phyloP scores from a whole-genome alignment of 2,888 invertebrate genomes.

The Neoaliturus tenellus region DNA sequence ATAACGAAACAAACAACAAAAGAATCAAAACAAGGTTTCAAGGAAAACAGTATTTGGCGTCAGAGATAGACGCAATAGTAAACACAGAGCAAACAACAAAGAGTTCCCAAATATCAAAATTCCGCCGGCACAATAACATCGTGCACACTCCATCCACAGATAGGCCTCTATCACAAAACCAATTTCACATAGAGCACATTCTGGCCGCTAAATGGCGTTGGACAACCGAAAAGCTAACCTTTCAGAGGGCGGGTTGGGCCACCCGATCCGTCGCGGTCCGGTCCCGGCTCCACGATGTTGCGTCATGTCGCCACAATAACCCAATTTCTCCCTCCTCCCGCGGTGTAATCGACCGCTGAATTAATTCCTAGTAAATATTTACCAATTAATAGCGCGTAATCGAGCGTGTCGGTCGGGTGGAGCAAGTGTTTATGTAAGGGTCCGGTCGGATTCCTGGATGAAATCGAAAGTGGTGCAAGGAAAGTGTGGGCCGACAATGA shows the following conservation, averaged over 20 bases:
- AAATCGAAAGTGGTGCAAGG: constrained; percentile 47
- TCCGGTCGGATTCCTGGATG: constrained; percentile 47
- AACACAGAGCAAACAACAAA: not conserved
- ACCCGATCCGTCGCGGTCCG: constrained; percentile 26
- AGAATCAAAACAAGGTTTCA: not conserved
- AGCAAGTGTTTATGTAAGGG: constrained; percentile 46
- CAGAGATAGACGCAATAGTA: not conserved
- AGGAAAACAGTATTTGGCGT: not conserved
- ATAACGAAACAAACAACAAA: not conserved
- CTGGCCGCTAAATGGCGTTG: not conserved
- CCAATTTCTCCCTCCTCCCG: constrained; percentile 17
- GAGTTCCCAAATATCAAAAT: not conserved
- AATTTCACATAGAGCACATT: not conserved
- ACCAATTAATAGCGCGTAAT: constrained; percentile 49
- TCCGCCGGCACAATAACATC: not conserved
- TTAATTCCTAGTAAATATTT: constrained; percentile 47
- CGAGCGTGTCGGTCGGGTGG: constrained; percentile 19
- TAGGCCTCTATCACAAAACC: not conserved
- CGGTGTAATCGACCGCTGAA: no score
- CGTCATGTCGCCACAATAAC: constrained; percentile 44
- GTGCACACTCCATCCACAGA: not conserved
- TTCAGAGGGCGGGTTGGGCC: not conserved
- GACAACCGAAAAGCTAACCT: not conserved
- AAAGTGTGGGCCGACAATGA: constrained; percentile 39
- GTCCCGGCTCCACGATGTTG: not conserved